These are phyloP conservation scores for Aculops lycopersici DNA, from an alignment of 1,140 invertebrate species.

Conservation along the genomic window DNA sequence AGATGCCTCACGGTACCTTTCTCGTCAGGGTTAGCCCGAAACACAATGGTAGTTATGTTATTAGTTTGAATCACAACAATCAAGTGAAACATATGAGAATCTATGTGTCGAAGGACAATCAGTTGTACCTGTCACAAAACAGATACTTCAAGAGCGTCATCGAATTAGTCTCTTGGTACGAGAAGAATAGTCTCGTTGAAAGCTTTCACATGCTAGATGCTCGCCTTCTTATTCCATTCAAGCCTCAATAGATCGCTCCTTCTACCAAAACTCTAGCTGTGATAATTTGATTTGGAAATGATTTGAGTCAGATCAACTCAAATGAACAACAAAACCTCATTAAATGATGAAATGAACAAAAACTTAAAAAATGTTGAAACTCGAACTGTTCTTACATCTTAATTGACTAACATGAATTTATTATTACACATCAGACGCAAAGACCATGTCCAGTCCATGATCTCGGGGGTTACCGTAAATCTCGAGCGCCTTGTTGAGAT, in stretches of 20 bases:
- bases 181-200: constrained; percentile 48
- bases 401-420: too few relatives aligned
- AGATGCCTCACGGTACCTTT: constrained; percentile 51
- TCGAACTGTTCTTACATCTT: too few relatives aligned
- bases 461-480: constrained; percentile 32
- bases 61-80: constrained; percentile 41
- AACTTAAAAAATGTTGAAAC: too few relatives aligned
- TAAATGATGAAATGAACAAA: too few relatives aligned
- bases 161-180: constrained; percentile 59
- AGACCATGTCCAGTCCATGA: too few relatives aligned
- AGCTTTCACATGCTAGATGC: constrained; percentile 32
- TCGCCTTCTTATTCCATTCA: constrained; percentile 16
- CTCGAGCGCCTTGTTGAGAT: constrained; percentile 31
- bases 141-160: constrained; percentile 57
- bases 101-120: constrained; percentile 18
- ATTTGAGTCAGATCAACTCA: too few relatives aligned
- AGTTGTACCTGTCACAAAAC: constrained; percentile 53
- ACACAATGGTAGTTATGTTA: constrained; percentile 26
- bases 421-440: too few relatives aligned
- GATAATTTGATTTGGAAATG: too few relatives aligned
- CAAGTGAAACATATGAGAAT: constrained; percentile 73
- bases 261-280: too few relatives aligned
- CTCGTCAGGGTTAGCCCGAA: constrained; percentile 41
- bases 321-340: too few relatives aligned
- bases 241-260: too few relatives aligned